These are phyloP conservation scores for Cephus sareptanus DNA, from an alignment of 2,888 invertebrate species.

Conservation along the genomic window DNA sequence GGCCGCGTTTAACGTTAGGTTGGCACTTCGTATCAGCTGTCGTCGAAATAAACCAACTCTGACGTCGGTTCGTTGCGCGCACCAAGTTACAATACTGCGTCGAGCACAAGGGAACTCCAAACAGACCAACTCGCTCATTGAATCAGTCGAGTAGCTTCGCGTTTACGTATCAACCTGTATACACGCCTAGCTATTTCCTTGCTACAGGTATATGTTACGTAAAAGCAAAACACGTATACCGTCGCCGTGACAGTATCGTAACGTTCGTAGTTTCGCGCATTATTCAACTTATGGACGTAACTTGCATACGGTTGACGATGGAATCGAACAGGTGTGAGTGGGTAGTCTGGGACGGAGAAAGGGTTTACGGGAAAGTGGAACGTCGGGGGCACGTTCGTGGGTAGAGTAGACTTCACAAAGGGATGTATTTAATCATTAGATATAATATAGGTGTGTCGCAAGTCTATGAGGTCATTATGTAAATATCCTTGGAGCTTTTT, in stretches of 20 bases:
- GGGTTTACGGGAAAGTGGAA: not conserved
- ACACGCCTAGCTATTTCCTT: not conserved
- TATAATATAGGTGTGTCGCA: not conserved
- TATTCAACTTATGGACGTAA: not conserved
- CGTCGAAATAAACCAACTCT: constrained; percentile 33
- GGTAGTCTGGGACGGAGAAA: not conserved
- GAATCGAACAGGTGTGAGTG: not conserved
- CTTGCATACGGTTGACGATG: not conserved
- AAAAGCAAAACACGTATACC: not conserved
- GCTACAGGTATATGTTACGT: not conserved
- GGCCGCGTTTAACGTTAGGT: not conserved
- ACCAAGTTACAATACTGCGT: constrained; percentile 25
- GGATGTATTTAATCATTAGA: not conserved
- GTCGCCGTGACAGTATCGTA: not conserved
- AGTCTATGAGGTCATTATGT: not conserved
- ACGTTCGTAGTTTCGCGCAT: not conserved
- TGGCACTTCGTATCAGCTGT: constrained; percentile 26
- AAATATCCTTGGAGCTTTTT: not conserved
- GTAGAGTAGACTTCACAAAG: not conserved
- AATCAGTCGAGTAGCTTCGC: not conserved
- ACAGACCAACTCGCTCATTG: constrained; percentile 1
- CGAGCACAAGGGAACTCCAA: not conserved
- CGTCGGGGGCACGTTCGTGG: not conserved
- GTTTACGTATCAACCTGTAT: not conserved
- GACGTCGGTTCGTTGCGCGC: constrained; percentile 22